Conservation (phyloP, 2,113 vertebrate species). For the Periophthalmus modestus region DNA sequence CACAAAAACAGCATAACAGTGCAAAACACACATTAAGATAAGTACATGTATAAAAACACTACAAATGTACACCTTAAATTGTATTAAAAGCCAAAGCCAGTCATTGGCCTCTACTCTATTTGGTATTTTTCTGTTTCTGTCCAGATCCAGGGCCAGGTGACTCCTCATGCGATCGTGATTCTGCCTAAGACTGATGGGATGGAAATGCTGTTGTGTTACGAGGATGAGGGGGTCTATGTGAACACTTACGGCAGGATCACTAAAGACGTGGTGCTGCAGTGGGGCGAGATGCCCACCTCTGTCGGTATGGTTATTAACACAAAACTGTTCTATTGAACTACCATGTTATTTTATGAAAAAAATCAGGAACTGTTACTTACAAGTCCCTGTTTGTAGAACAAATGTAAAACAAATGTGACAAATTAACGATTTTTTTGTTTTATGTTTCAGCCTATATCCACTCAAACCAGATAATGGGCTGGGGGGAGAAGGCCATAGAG, state of each 20-base stretch:
- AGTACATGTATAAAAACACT: too few relatives aligned
- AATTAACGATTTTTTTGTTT: background rate
- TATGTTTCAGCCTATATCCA: constrained; percentile 94
- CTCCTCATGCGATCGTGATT: constrained; percentile 98
- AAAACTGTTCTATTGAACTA: background rate
- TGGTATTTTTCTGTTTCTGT: background rate
- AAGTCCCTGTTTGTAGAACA: too few relatives aligned
- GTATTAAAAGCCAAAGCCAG: too few relatives aligned
- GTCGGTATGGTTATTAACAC: constrained; percentile 82
- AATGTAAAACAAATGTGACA: too few relatives aligned
- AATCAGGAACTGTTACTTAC: too few relatives aligned
- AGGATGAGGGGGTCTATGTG: constrained; percentile 98
- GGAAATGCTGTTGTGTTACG: constrained; percentile 99
- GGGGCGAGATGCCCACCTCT: constrained; percentile 99
- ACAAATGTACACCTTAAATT: too few relatives aligned
- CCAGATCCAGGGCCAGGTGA: constrained; percentile 99
- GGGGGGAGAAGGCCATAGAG: constrained; percentile 99
- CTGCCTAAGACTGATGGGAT: constrained; percentile 98
- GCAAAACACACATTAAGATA: too few relatives aligned
- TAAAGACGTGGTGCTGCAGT: constrained; percentile 99
- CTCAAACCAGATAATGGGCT: constrained; percentile 99
- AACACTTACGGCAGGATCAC: constrained; percentile 99
- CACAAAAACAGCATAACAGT: too few relatives aligned
- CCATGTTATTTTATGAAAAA: too few relatives aligned
- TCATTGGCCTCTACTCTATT: too few relatives aligned